Conservation (phyloP, 2,797 vertebrate genomes). For the Micromesistius poutassou region DNA sequence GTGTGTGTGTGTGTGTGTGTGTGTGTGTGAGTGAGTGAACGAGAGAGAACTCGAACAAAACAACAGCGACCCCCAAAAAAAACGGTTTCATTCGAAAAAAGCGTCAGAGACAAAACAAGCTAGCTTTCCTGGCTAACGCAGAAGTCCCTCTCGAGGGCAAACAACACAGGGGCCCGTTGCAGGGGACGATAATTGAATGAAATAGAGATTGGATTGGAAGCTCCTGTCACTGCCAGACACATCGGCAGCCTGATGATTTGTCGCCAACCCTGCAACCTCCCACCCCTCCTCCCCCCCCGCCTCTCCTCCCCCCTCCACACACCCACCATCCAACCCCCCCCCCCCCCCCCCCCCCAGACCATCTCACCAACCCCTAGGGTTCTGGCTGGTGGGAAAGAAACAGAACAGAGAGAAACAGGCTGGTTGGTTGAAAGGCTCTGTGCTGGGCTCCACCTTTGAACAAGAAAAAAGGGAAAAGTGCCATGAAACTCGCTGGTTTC, state of each 20-base stretch:
- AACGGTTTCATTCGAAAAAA: conserved; percentile 37
- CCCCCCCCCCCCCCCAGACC: not conserved
- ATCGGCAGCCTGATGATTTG: conserved; percentile 61
- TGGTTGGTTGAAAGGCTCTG: conserved; percentile 35
- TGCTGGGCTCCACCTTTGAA: conserved; percentile 37
- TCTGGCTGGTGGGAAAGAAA: conserved; percentile 31
- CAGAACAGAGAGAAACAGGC: conserved; percentile 38
- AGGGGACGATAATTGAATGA: conserved; percentile 67
- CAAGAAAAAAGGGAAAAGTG: conserved; percentile 12
- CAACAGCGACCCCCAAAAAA: not conserved
- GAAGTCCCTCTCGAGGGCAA: conserved; percentile 56
- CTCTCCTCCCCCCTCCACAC: not conserved
- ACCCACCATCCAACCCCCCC: too few species aligned
- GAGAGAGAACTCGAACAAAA: too few species aligned
- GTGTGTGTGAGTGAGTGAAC: not conserved
- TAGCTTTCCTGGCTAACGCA: conserved; percentile 34
- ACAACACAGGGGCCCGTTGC: conserved; percentile 53
- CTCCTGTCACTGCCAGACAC: conserved; percentile 66
- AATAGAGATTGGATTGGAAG: conserved; percentile 70
- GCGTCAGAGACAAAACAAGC: conserved; percentile 31
- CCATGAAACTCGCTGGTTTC: not conserved
- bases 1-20: not conserved
- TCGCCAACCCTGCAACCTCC: conserved; percentile 11
- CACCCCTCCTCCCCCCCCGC: not conserved
- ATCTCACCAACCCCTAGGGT: conserved; percentile 33